phyloP scores from a whole-genome alignment of 2,888 invertebrate species.

The Hydroisotoma schaefferi region DNA sequence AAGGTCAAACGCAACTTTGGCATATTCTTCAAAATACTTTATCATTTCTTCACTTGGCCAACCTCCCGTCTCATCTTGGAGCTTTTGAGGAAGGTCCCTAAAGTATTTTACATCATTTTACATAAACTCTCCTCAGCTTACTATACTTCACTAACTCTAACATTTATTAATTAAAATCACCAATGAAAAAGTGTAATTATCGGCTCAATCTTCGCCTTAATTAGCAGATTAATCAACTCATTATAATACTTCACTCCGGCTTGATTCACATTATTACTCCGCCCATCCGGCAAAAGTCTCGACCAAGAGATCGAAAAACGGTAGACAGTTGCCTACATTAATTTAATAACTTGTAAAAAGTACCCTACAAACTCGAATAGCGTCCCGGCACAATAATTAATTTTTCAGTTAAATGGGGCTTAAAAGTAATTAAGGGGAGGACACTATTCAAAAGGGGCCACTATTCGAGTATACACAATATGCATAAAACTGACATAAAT shows the following conservation, averaged over 20 bases:
- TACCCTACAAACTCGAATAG: too few species aligned
- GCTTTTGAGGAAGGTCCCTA: constrained; percentile 1
- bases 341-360: too few species aligned
- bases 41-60: constrained; percentile 42
- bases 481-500: background rate
- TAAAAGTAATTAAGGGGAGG: background rate
- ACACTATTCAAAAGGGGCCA: too few species aligned
- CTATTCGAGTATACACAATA: background rate
- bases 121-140: background rate
- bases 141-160: too few species aligned
- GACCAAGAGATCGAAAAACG: constrained; percentile 56
- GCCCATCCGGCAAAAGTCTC: constrained; percentile 53
- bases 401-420: too few species aligned
- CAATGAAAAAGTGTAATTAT: constrained; percentile 52
- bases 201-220: constrained; percentile 60
- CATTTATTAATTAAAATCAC: background rate
- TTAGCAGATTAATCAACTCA: constrained; percentile 67
- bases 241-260: constrained; percentile 73
- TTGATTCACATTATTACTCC: constrained; percentile 46
- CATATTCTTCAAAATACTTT: constrained; percentile 37
- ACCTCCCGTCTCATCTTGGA: constrained; percentile 31
- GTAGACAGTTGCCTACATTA: constrained; percentile 35
- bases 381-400: too few species aligned
- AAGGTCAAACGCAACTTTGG: constrained; percentile 33
- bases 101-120: background rate